These are phyloP conservation scores for Sicus ferrugineus DNA, from an alignment of 2,888 invertebrate genomes.

Conservation along the genomic window DNA sequence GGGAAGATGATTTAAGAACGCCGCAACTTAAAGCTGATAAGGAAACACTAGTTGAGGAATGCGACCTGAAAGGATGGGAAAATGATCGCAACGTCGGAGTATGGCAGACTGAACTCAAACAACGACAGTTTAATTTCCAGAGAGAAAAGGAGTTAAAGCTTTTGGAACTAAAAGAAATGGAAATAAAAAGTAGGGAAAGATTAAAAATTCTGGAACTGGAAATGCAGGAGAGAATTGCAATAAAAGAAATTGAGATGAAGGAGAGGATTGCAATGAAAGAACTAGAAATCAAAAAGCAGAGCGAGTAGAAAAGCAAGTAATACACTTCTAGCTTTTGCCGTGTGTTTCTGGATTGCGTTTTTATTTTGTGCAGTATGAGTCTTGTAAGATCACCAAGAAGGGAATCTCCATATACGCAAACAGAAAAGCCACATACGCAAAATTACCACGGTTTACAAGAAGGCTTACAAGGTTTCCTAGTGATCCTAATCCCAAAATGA, in stretches of 20 bases:
- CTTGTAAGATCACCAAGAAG: no score
- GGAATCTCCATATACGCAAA: no score
- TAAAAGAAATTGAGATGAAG: slow-evolving; percentile 5
- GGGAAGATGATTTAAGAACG: neutral
- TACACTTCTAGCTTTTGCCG: no score
- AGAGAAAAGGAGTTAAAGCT: neutral
- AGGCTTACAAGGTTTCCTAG: no score
- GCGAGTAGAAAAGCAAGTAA: no score
- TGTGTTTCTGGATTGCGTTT: no score
- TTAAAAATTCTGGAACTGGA: neutral
- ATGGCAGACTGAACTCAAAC: neutral
- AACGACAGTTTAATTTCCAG: neutral
- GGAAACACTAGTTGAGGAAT: neutral
- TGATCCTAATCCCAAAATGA: no score
- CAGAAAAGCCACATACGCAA: no score
- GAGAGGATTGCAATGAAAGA: neutral
- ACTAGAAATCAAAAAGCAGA: neutral
- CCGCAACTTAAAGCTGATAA: neutral
- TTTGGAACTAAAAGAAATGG: neutral
- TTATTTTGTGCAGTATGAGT: no score
- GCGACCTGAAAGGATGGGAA: neutral
- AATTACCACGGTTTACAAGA: no score
- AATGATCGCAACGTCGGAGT: neutral
- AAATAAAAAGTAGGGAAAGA: neutral
- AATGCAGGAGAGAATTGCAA: slow-evolving; percentile 1